A percentile compares a stretch with the other conserved stretches of the same genome.
Conservation (phyloP, 2,113 vertebrate species). For the Myocastor coypus region DNA sequence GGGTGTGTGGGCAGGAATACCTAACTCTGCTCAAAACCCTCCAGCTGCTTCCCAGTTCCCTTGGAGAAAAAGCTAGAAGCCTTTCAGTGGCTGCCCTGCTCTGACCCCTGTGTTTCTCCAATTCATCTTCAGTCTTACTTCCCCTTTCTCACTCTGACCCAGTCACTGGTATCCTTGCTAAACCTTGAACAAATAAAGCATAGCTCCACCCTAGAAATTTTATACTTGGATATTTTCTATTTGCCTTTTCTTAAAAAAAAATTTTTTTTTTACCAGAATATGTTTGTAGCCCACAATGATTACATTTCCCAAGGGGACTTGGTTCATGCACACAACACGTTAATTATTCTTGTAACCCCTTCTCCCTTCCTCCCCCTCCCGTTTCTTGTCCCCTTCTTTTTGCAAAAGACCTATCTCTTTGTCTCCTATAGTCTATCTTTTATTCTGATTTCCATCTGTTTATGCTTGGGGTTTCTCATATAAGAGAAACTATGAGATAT, state of each 20-base stretch:
- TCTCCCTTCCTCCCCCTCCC: background rate
- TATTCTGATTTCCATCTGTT: background rate
- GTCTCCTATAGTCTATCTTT: background rate
- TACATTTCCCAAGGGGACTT: background rate
- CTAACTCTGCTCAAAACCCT: background rate
- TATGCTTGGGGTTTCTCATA: background rate
- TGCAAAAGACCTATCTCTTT: background rate
- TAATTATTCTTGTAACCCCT: background rate
- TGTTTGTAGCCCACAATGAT: background rate
- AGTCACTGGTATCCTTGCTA: background rate
- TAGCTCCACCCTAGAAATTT: background rate
- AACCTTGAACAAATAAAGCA: slow-evolving; percentile 18
- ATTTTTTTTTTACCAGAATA: background rate
- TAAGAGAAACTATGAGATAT: background rate
- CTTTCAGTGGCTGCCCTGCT: background rate
- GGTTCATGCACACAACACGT: background rate
- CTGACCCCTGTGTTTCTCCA: background rate
- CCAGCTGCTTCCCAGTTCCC: background rate
- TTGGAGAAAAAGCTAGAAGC: background rate
- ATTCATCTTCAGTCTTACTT: background rate
- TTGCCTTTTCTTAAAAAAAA: background rate
- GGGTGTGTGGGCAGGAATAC: too few species aligned
- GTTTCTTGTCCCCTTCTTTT: background rate
- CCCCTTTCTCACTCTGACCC: background rate
- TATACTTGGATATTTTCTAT: background rate